Evolutionary conservation across 1,140 invertebrate genomes (phyloP), one percentile per base, ranked within the genome.

Genomic region (Wasmannia auropunctata): DNA sequence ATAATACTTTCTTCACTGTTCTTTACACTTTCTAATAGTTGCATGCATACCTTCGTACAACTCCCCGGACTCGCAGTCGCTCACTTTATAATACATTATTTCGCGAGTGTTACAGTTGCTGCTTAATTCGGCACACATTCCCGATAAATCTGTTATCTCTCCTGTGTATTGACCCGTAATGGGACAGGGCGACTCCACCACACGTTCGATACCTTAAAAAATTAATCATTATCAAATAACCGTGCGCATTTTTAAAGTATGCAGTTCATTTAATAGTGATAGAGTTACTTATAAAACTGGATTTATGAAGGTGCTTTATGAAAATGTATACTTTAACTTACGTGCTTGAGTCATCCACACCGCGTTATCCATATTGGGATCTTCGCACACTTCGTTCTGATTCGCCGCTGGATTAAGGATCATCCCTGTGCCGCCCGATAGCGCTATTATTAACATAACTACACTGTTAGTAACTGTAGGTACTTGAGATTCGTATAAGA

Each of bases 1-100:
- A 34, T 63, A 10, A 28, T 22, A 10, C n/a, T 28, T 25, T 22
- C 62, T 31, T 34, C 2, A 54, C 16, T 65, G 62, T 19, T 86
- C 4, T 67, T 67, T 8, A 46, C 5, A 65, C 22, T 49, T 25
- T 65, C 2, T 46, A 16, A 60, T 19, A 43, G 25, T 43, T 74
- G 1, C 54, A 16, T 46, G 22, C 40, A 22, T 94, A 97, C 96
- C 96, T 96, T 97, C 97, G 89, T 96, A 97, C 28, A 97, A 93
- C 93, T 97, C 96, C 40, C 95, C 90, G 76, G 95, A 94, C 91
- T 95, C 93, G 88, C 97, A 97, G 74, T 97, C 96, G 37, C 95
- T 96, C 16, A 97, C 97, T 90, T 96, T 96, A 91, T 97, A 97
- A 87, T 97, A 97, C 97, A 97, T 97, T 43, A 97, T 95, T 91